Percentiles rank a stretch among this genome's conserved stretches.
These are phyloP conservation scores for Anthopleura xanthogrammica DNA, from an alignment of 92 coral and sea anemone genomes.

Conservation along the genomic window DNA sequence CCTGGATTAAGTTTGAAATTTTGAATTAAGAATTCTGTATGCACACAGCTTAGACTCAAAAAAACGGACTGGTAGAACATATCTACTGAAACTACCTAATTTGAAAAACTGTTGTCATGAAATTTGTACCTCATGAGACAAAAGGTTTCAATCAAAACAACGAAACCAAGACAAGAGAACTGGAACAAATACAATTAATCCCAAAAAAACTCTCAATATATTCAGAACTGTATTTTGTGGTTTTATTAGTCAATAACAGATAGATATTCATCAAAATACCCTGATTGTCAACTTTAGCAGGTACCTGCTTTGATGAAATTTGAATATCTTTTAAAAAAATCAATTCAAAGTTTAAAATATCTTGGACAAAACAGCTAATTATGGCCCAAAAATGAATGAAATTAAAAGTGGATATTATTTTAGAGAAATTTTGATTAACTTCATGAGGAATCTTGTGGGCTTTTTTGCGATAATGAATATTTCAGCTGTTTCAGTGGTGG, in stretches of 20 bases:
- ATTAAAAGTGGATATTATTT: not conserved
- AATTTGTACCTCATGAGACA: not conserved
- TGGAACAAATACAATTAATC: not conserved
- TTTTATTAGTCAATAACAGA: not conserved
- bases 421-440: not conserved
- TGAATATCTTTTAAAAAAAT: not conserved
- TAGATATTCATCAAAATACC: not conserved
- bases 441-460: not conserved
- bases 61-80: not conserved
- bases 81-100: not conserved
- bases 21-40: not conserved
- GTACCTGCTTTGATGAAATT: constrained; percentile 1
- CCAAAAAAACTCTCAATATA: not conserved
- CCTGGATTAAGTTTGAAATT: not conserved
- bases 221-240: constrained; percentile 2
- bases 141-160: not conserved
- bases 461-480: not conserved
- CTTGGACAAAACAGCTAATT: not conserved
- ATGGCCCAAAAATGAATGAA: not conserved
- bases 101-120: not conserved
- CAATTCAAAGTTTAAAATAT: not conserved
- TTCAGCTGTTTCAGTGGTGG: not conserved
- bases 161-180: not conserved
- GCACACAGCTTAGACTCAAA: not conserved
- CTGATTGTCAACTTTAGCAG: not conserved